Base-by-base conservation (phyloP, 2,797 vertebrate species). In the Xerus rutilus region DNA sequence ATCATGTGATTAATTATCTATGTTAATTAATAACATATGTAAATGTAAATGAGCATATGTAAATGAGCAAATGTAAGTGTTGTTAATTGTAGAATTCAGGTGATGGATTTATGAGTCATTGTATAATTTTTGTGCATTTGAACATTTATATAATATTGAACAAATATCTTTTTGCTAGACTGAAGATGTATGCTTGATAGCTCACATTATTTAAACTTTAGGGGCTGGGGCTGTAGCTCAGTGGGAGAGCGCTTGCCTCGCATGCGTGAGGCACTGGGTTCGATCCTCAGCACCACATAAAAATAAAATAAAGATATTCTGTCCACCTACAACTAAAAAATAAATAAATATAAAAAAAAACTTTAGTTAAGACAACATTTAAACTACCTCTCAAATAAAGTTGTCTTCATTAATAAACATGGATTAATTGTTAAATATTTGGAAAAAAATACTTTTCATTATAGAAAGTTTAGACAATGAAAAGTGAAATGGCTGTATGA, bases 351-450 rank as follows among this genome's bases (percentile, higher is more conserved):
- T n/a, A n/a, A n/a, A n/a, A n/a, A n/a, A n/a, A 72, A 91, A 57
- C 81, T 67, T 86, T 89, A 59, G 28, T 83, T 65, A 72, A 82
- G 8, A 45, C 25, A 67, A 72, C 8, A 72, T 77, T 49, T 89
- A 87, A 94, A 74, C 32, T 93, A 69, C 12, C 18, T 95, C 78
- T 93, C 54, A 77, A 45, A 49, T 83, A 86, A 95, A 86, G 76
- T 81, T 54, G 3, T 83, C 21, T 86, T 94, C 18, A 72, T 82
- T 85, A 81, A 84, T 84, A 10, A 32, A 90, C 30, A 59, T 79
- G 70, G 39, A 78, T 62, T 91, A 32, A 72, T 87, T 93, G 87
- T 93, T 49, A 78, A 93, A 88, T 85, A 45, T 62, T 79, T 93
- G 28, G 64, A 67, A 67, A 73, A 64, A 89, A 93, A n/a, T 3